Conservation (phyloP, 2,888 invertebrate genomes). For the Oxycera nigricornis region DNA sequence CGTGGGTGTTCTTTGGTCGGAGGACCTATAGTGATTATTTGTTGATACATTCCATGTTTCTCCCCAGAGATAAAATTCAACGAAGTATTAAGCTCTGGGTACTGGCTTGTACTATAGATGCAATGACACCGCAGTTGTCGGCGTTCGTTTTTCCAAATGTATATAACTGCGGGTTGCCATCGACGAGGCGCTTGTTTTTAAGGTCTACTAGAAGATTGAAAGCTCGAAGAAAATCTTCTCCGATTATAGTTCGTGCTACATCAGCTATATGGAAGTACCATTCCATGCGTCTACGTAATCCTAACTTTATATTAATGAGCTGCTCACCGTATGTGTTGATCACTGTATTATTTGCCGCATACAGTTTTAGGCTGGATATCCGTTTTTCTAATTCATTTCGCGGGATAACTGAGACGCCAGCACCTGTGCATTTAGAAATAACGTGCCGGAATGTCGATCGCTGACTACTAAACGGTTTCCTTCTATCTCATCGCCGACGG, state of each 20-base stretch:
- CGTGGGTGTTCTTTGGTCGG: background rate
- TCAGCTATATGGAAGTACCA: background rate
- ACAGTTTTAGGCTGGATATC: no score
- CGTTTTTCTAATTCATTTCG: no score
- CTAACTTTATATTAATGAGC: background rate
- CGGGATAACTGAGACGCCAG: no score
- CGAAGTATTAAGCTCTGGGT: background rate
- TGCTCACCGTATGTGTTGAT: background rate
- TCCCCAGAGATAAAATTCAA: background rate
- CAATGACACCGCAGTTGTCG: no score
- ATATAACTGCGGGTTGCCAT: no score
- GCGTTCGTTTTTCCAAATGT: no score
- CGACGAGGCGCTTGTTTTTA: background rate
- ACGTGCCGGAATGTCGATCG: no score
- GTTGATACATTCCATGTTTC: background rate
- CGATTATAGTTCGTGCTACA: background rate
- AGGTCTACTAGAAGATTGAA: background rate
- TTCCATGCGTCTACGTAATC: background rate
- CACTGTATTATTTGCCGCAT: background rate
- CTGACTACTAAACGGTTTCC: no score
- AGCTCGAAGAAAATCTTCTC: background rate
- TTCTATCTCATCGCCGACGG: no score
- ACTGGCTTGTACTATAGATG: background rate
- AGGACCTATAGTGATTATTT: background rate
- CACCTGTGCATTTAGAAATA: no score